Evolutionary conservation across 2,797 vertebrate species (phyloP).

Genomic region (Alosa sapidissima): DNA sequence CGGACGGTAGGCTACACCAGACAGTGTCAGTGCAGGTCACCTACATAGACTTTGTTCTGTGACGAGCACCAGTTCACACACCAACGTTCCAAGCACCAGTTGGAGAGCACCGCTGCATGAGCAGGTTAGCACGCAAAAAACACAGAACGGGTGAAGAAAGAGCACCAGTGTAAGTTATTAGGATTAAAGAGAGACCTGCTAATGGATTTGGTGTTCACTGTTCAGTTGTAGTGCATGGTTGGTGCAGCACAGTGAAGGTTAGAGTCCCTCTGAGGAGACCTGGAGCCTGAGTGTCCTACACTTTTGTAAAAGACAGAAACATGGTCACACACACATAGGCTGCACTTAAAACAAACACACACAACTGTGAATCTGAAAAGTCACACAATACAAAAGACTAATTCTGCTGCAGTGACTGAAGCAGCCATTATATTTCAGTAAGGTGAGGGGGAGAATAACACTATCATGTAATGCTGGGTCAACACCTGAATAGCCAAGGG

Average conservation of each 20-base stretch:
- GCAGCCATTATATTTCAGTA: not conserved
- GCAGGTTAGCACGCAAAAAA: not conserved
- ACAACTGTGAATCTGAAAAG: slow-evolving; percentile 25
- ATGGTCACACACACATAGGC: slow-evolving; percentile 38
- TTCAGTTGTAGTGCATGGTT: slow-evolving; percentile 49
- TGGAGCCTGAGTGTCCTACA: slow-evolving; percentile 67
- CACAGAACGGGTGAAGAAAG: not conserved
- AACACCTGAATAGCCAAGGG: not conserved
- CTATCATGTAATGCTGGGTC: not conserved
- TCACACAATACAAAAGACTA: not conserved
- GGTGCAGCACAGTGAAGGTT: slow-evolving; percentile 62
- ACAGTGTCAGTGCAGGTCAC: not conserved
- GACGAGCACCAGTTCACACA: not conserved
- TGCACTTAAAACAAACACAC: not conserved
- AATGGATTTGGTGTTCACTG: slow-evolving; percentile 38
- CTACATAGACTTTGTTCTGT: not conserved
- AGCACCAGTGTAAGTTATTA: slow-evolving; percentile 17
- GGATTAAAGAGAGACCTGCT: slow-evolving; percentile 47
- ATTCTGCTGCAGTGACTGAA: not conserved
- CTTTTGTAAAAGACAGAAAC: slow-evolving; percentile 42
- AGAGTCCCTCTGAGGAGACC: slow-evolving; percentile 58
- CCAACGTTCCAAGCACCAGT: not conserved
- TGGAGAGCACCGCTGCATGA: not conserved
- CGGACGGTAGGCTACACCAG: not conserved
- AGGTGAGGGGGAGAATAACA: not conserved